phyloP scores from a whole-genome alignment of 2,888 invertebrate genomes.

The Volucella zonaria region DNA sequence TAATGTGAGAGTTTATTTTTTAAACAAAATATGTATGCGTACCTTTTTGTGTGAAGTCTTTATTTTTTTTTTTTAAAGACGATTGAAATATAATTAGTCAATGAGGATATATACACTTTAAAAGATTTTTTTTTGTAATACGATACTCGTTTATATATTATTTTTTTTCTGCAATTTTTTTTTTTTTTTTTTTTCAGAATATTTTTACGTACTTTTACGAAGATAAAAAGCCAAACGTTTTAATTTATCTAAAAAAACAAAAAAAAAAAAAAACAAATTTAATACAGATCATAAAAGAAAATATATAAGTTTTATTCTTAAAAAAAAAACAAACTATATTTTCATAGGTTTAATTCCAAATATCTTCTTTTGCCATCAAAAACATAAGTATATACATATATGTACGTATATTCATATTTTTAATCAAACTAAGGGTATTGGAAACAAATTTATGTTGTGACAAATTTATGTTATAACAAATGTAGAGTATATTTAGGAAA shows the following conservation, averaged over 20 bases:
- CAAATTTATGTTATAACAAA: too few species aligned
- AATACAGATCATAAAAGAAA: conserved; percentile 1
- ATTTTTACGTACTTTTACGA: too few species aligned
- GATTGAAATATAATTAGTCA: conserved; percentile 22
- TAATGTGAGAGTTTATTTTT: conserved; percentile 39
- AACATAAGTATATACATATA: background rate
- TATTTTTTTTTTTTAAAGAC: conserved; percentile 18
- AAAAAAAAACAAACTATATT: conserved; percentile 1
- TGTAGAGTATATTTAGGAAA: background rate
- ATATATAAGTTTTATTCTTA: background rate
- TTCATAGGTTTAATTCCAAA: conserved; percentile 28
- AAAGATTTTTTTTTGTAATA: background rate
- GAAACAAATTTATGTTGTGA: conserved; percentile 26
- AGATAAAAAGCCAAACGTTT: background rate
- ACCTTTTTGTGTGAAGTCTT: conserved; percentile 42
- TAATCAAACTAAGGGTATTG: conserved; percentile 21
- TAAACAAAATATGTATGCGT: conserved; percentile 26
- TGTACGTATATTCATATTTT: too few species aligned
- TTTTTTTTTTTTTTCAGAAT: too few species aligned
- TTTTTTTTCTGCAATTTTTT: background rate
- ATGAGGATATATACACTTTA: conserved; percentile 13
- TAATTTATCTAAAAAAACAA: background rate
- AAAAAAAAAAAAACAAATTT: conserved; percentile 26
- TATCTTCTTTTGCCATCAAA: conserved; percentile 24
- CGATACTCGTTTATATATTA: conserved; percentile 23